Evolutionary conservation across 1,140 invertebrate species (phyloP).

Genomic region (Harpegnathos saltator): DNA sequence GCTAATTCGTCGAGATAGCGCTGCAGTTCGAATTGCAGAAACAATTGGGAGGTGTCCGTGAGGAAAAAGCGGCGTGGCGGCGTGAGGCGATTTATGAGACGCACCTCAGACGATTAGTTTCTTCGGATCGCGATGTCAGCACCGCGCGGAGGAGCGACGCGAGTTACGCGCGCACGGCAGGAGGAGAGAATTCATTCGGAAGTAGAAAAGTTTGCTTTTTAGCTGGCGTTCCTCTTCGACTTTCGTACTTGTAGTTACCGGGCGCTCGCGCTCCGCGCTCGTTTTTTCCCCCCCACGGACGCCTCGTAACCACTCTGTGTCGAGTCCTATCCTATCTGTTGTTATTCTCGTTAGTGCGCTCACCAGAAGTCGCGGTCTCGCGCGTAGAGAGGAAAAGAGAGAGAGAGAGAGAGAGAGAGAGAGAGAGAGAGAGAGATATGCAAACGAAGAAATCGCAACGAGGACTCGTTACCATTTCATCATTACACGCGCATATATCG

Average conservation of each 20-base stretch:
- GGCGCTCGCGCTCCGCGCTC: neutral
- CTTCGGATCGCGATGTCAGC: too few relatives aligned
- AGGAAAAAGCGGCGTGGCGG: neutral
- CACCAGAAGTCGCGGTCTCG: too few relatives aligned
- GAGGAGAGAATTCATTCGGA: neutral
- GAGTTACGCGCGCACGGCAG: too few relatives aligned
- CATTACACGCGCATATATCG: neutral
- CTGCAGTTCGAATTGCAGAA: neutral
- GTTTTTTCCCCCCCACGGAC: conserved; percentile 1
- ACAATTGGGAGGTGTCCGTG: conserved; percentile 19
- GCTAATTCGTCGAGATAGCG: neutral
- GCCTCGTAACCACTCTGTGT: conserved; percentile 1
- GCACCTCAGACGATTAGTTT: too few relatives aligned
- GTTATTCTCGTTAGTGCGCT: neutral
- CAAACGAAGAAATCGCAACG: neutral
- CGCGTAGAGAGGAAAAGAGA: too few relatives aligned
- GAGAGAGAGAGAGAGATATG: too few relatives aligned
- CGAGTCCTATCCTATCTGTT: neutral
- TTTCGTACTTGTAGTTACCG: neutral
- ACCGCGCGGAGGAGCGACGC: too few relatives aligned
- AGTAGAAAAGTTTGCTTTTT: neutral
- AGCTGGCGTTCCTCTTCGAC: neutral
- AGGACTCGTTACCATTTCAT: neutral
- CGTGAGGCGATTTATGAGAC: neutral
- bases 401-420: too few relatives aligned